Base-by-base conservation (phyloP, 2,888 invertebrate genomes). In the Conomelus anceps region DNA sequence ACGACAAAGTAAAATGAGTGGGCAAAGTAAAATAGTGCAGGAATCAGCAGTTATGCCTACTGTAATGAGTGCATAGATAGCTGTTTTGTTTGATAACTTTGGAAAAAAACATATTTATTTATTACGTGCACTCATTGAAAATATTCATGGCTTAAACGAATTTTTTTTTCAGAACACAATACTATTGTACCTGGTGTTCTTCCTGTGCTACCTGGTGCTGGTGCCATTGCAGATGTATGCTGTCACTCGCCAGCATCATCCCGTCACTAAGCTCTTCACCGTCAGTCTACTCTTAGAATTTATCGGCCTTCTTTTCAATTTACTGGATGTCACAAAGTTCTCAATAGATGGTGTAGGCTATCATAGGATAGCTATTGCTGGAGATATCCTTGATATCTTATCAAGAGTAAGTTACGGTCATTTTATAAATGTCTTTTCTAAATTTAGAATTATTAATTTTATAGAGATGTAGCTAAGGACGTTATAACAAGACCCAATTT, bases 191-290 rank as follows among this genome's bases (percentile, higher is more conserved):
- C 94, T 98, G 90, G 94, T 98, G 86, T 98, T 98, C 93, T 96
- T 98, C 94, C 93, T 97, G 89, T 97, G 97, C 92, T 98, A 98
- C 93, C 95, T 97, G 92, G 95, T 98, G 89, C 94, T 99, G 89
- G 95, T 98, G 91, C 98, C 98, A 24, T 95, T 99, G 91, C 99
- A 99, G 94, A 95, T 98, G 90, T 98, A 98, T 94, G 98, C 98
- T 34, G 97, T 97, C 90, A 95, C 96, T 91, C 95, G 96, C 91
- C 98, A 98, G 93, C 96, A 96, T 92, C 98, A 99, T 94, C 97
- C 98, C 63, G 97, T 99, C 3, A 98, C 98, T 7, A 96, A 96
- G 92, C 94, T 99, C 63, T 98, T 99, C 92, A 98, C 98, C 24
- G 96, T 96, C 90, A 98, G 98, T 93, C 95, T 99, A 89, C 93